Evolutionary conservation across 2,113 vertebrate species (phyloP), one percentile per base, ranked within the genome.

Genomic region (Anarrhichthys ocellatus): DNA sequence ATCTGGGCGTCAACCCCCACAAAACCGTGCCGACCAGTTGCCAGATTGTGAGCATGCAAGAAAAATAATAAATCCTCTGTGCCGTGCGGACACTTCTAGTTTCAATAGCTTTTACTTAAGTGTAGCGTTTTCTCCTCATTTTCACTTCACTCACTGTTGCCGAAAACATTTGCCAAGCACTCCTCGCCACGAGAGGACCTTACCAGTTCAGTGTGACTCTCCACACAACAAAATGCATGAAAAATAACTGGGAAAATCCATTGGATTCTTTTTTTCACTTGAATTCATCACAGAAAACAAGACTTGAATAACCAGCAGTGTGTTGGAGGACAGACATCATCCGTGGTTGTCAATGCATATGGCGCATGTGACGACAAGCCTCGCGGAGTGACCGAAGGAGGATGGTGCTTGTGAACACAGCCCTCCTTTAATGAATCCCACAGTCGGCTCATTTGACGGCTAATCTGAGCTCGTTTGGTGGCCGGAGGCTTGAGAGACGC

Each of bases 391-490:
- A 90, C 83, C 73, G 14, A 71, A 54, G 36, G 29, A 54, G 62
- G 81, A 58, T 0, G 81, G 52, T 14, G 76, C 69, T 15, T 3
- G 62, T 79, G 70, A 91, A 89, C 73, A 61, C 78, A 61, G 73
- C 34, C 44, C 0, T n/a, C 50, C 80, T 81, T 66, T 80, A 82
- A 89, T 77, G 65, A 86, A 38, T 79, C 76, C 82, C 83, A 84
- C 86, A 44, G 74, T 78, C 36, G 36, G 65, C 82, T 87, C 78
- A 56, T 91, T 90, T 81, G 76, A 18, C 27, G 24, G 80, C 46
- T 89, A 89, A 91, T 93, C 82, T 61, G 73, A 79, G 81, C 40
- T 56, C 48, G 65, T 88, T 87, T 87, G 78, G 56, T 70, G 66
- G 74, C 75, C 32, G 4, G 3, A 18, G 72, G 72, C 78, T 66